phyloP scores from a whole-genome alignment of 2,888 invertebrate genomes.

The Limenitis camilla region DNA sequence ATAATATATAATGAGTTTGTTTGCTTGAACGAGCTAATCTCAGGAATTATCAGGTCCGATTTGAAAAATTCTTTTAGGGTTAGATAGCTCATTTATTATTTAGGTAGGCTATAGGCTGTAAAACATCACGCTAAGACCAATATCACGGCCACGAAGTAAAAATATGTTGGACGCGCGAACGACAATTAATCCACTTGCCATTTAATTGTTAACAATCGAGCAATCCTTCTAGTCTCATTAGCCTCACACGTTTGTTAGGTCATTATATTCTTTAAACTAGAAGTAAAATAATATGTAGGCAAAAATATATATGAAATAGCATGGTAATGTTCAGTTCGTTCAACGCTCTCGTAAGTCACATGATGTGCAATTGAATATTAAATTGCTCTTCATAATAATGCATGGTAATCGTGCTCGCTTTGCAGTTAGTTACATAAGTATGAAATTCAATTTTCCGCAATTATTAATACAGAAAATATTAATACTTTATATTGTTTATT shows the following conservation, averaged over 20 bases:
- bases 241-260: background rate
- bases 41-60: too few species aligned
- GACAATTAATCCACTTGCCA: conserved; percentile 22
- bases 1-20: too few species aligned
- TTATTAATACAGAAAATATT: background rate
- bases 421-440: conserved; percentile 16
- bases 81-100: too few species aligned
- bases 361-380: conserved; percentile 28
- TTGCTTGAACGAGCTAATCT: too few species aligned
- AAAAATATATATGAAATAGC: conserved; percentile 11
- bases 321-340: conserved; percentile 25
- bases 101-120: too few species aligned
- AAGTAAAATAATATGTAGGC: background rate
- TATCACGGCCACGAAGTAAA: too few species aligned
- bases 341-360: conserved; percentile 26
- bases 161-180: background rate
- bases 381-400: conserved; percentile 31
- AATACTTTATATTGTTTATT: too few species aligned
- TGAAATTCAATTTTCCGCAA: too few species aligned
- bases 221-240: background rate
- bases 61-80: too few species aligned
- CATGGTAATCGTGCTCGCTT: conserved; percentile 23
- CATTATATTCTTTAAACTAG: background rate
- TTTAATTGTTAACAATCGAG: conserved; percentile 19
- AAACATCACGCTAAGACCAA: too few species aligned